phyloP scores from a whole-genome alignment of 2,797 vertebrate genomes.

The Rhadinocentrus ornatus region DNA sequence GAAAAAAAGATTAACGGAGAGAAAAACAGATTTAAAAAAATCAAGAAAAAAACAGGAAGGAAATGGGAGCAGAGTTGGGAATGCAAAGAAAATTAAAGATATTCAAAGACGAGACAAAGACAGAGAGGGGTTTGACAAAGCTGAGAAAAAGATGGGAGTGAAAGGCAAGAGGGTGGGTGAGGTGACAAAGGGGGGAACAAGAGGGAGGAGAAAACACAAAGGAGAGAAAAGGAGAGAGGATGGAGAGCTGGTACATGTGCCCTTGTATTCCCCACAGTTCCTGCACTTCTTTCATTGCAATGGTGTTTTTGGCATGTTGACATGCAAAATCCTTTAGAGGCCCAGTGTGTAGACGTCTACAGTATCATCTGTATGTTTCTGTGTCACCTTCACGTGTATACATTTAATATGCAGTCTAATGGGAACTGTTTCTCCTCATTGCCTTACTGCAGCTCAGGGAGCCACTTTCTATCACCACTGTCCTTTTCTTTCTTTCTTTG shows the following conservation, averaged over 20 bases:
- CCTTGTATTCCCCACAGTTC: conserved; percentile 64
- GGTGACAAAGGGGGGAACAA: conserved; percentile 50
- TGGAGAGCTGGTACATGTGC: conserved; percentile 42
- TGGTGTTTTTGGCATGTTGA: conserved; percentile 64
- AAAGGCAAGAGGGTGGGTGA: conserved; percentile 41
- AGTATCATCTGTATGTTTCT: conserved; percentile 41
- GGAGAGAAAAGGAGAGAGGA: conserved; percentile 42
- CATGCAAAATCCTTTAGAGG: conserved; percentile 55
- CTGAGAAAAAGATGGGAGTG: conserved; percentile 48
- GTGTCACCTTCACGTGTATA: conserved; percentile 55
- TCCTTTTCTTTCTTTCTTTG: conserved; percentile 31
- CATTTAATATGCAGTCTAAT: conserved; percentile 65
- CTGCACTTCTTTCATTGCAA: conserved; percentile 53
- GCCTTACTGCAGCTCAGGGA: conserved; percentile 61
- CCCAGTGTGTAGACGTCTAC: conserved; percentile 20
- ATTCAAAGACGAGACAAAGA: conserved; percentile 49
- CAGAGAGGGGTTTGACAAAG: conserved; percentile 6
- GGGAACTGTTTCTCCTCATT: conserved; percentile 62
- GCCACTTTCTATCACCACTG: conserved; percentile 48
- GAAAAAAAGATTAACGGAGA: conserved; percentile 1
- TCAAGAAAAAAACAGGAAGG: conserved; percentile 14
- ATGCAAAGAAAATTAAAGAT: conserved; percentile 27
- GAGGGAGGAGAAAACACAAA: conserved; percentile 37
- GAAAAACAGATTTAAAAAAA: conserved; percentile 5
- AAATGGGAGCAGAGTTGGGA: conserved; percentile 14